Evolutionary conservation across 2,888 invertebrate genomes (phyloP).

Genomic region (Lasioglossum leucozonium): DNA sequence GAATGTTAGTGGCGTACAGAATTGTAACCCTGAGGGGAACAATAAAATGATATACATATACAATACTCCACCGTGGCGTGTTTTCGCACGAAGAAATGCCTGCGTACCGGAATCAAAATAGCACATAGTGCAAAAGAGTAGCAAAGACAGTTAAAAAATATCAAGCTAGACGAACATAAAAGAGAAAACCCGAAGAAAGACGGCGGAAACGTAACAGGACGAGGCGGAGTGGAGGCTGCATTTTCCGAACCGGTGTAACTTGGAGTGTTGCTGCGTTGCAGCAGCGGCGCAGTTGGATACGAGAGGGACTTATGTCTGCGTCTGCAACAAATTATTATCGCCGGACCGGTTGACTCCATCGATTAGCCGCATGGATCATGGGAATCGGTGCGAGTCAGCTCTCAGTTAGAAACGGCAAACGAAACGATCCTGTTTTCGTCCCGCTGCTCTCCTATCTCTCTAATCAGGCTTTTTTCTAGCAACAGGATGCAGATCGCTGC

Average conservation of each 20-base stretch:
- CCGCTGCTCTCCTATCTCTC: conserved; percentile 4
- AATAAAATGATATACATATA: too few relatives aligned
- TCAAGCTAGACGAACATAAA: not conserved
- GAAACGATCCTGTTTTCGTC: conserved; percentile 2
- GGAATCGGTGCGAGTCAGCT: conserved; percentile 18
- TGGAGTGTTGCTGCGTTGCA: not conserved
- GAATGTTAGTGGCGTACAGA: too few relatives aligned
- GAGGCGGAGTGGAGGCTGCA: not conserved
- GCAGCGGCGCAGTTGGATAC: not conserved
- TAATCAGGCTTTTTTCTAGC: not conserved
- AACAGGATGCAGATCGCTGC: conserved; percentile 13
- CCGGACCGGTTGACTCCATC: conserved; percentile 45
- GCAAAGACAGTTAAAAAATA: too few relatives aligned
- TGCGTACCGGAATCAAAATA: too few relatives aligned
- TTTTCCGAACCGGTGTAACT: not conserved
- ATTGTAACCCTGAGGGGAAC: too few relatives aligned
- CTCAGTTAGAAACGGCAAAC: not conserved
- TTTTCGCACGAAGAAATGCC: too few relatives aligned
- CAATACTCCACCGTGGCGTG: too few relatives aligned
- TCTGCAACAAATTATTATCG: conserved; percentile 61
- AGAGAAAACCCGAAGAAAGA: not conserved
- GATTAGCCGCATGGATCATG: conserved; percentile 39
- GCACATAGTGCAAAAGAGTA: too few relatives aligned
- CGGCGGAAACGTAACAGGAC: not conserved
- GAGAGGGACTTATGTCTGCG: conserved; percentile 36